phyloP scores from a whole-genome alignment of 2,888 invertebrate genomes.

The Tortrix viridana region DNA sequence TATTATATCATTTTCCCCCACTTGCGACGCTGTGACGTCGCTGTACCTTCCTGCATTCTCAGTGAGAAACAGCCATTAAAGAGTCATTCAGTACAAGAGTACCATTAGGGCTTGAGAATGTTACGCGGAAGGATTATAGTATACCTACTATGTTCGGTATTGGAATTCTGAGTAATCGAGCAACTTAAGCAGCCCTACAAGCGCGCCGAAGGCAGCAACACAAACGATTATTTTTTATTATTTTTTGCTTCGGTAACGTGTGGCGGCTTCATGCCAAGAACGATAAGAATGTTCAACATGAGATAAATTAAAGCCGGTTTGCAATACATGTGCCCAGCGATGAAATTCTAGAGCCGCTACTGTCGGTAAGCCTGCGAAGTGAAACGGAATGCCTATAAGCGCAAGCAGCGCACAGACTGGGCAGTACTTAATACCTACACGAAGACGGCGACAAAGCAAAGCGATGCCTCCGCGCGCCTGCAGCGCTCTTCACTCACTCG shows the following conservation, averaged over 20 bases:
- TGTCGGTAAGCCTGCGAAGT: background rate
- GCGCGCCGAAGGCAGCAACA: background rate
- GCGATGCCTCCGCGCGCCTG: slow-evolving; percentile 65
- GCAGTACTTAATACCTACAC: slow-evolving; percentile 57
- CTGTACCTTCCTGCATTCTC: too few species aligned
- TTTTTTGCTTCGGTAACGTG: too few species aligned
- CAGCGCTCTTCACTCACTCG: slow-evolving; percentile 57
- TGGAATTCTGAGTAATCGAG: slow-evolving; percentile 1
- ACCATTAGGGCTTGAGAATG: background rate
- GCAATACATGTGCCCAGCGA: too few species aligned
- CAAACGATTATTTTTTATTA: background rate
- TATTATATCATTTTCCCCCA: too few species aligned
- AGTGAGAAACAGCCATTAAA: too few species aligned
- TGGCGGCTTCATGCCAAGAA: too few species aligned
- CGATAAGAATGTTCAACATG: too few species aligned
- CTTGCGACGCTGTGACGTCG: too few species aligned
- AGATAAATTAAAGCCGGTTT: too few species aligned
- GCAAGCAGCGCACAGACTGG: background rate
- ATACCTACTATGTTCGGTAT: background rate
- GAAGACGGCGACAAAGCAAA: slow-evolving; percentile 60
- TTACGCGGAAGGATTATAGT: background rate
- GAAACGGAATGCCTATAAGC: slow-evolving; percentile 1
- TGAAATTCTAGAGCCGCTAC: too few species aligned
- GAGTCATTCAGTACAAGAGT: too few species aligned
- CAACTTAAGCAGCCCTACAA: background rate